phyloP scores from a whole-genome alignment of 2,888 invertebrate species.

The Pristionchus mayeri region DNA sequence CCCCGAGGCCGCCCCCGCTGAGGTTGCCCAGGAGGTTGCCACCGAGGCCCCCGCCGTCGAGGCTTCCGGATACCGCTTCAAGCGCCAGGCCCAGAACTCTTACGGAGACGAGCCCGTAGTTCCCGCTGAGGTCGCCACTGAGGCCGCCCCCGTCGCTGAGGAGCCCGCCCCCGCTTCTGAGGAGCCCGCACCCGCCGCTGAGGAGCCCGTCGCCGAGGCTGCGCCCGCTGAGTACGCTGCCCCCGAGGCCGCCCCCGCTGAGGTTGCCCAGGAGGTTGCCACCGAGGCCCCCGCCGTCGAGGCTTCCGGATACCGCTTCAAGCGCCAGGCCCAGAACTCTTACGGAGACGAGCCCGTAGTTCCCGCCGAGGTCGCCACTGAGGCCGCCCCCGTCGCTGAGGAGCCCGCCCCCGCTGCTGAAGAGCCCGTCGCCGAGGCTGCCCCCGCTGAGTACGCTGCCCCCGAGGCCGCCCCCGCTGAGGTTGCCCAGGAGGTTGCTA shows the following conservation, averaged over 20 bases:
- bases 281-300: constrained; percentile 41
- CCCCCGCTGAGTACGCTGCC: constrained; percentile 54
- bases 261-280: constrained; percentile 25
- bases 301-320: constrained; percentile 26
- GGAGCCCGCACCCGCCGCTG: constrained; percentile 48
- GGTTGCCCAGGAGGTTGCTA: constrained; percentile 40
- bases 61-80: constrained; percentile 41
- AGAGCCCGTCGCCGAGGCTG: constrained; percentile 40
- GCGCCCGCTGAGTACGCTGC: constrained; percentile 48
- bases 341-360: constrained; percentile 57
- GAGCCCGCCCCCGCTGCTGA: constrained; percentile 49
- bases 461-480: constrained; percentile 41
- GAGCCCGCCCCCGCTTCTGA: constrained; percentile 59
- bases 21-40: constrained; percentile 44
- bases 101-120: constrained; percentile 59
- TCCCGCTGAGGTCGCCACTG: constrained; percentile 50
- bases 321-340: constrained; percentile 57
- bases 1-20: constrained; percentile 34
- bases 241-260: constrained; percentile 50
- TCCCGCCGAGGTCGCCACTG: constrained; percentile 51
- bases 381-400: constrained; percentile 19
- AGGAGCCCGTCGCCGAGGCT: constrained; percentile 49
- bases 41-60: constrained; percentile 46
- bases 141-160: constrained; percentile 53
- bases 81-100: constrained; percentile 58